Conservation (phyloP, 2,888 invertebrate species). For the Prostheceraeus crozeri region DNA sequence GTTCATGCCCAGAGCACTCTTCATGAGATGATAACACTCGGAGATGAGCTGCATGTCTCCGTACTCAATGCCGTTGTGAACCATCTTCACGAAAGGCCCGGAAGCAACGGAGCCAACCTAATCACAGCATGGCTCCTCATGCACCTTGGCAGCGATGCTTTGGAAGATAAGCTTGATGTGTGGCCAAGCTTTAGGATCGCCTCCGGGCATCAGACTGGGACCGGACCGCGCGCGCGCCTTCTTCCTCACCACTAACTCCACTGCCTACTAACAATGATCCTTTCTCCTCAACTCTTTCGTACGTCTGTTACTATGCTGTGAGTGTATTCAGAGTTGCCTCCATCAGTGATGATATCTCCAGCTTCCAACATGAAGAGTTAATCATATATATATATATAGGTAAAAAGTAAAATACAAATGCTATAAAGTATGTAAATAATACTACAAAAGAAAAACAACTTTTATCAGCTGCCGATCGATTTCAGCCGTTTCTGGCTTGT, state of each 20-base stretch:
- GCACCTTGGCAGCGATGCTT: slow-evolving; percentile 77
- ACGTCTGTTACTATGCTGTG: slow-evolving; percentile 78
- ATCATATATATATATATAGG: too few relatives aligned
- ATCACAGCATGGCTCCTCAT: slow-evolving; percentile 88
- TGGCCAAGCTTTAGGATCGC: slow-evolving; percentile 85
- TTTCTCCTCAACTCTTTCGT: slow-evolving; percentile 69
- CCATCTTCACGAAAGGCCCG: slow-evolving; percentile 99
- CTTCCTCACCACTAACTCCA: slow-evolving; percentile 93
- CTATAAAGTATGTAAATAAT: too few relatives aligned
- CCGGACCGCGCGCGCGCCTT: slow-evolving; percentile 83
- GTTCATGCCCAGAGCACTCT: slow-evolving; percentile 64
- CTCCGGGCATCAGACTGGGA: slow-evolving; percentile 97
- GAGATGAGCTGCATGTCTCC: slow-evolving; percentile 99
- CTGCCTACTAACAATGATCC: slow-evolving; percentile 76
- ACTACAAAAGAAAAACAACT: too few relatives aligned
- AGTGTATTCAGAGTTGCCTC: slow-evolving; percentile 93
- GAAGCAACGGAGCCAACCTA: slow-evolving; percentile 97
- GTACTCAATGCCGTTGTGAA: slow-evolving; percentile 97
- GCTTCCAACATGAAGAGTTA: too few relatives aligned
- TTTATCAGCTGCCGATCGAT: too few relatives aligned
- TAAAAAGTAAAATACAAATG: too few relatives aligned
- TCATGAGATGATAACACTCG: slow-evolving; percentile 88
- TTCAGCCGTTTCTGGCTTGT: too few relatives aligned
- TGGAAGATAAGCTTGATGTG: slow-evolving; percentile 85
- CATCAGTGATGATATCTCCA: slow-evolving; percentile 94